Base-by-base conservation (phyloP, 2,797 vertebrate species). In the Lophius americanus region DNA sequence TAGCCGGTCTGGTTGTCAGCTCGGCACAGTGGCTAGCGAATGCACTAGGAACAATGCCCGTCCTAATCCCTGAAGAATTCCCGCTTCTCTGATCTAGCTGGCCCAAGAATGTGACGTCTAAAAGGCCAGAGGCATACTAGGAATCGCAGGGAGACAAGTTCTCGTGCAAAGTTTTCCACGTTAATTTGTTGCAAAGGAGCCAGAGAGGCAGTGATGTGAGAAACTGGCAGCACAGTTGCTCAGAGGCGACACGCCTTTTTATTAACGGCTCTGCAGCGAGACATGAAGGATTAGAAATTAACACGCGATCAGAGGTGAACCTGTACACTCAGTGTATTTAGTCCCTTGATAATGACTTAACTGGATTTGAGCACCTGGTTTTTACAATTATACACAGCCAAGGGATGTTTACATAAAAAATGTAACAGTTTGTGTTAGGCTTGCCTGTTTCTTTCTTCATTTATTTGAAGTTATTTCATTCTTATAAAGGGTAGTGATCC, bases 41-140 rank as follows among this genome's bases (percentile, higher is more conserved):
- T 60, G 81, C 79, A 53, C 73, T 37, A 70, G 69, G 85, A 93
- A 92, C 90, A 93, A 90, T 92, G 86, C 80, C 77, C 79, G 73
- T 83, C 81, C 82, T 93, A 93, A 94, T 94, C 92, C 90, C 89
- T 6, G 75, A 92, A 91, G 91, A 93, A 93, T 93, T 92, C 79
- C 82, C 64, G 71, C 76, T 78, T 70, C 81, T 93, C 86, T 89
- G 91, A 91, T 92, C 85, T 89, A 63, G 77, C 70, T 79, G 80
- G 81, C 69, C 71, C 52, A 80, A 89, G 89, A 90, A 91, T 90
- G 89, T 56, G 70, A 83, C 76, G 70, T 84, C 86, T 88, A 73
- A 90, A 92, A 88, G 79, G 80, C 85, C 23, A 3, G 68, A 84
- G 82, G 84, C 85, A 88, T 78, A 70, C 71, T 56, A 63, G 78